Base-by-base conservation (phyloP, 2,888 invertebrate genomes). In the Philaethria dido region DNA sequence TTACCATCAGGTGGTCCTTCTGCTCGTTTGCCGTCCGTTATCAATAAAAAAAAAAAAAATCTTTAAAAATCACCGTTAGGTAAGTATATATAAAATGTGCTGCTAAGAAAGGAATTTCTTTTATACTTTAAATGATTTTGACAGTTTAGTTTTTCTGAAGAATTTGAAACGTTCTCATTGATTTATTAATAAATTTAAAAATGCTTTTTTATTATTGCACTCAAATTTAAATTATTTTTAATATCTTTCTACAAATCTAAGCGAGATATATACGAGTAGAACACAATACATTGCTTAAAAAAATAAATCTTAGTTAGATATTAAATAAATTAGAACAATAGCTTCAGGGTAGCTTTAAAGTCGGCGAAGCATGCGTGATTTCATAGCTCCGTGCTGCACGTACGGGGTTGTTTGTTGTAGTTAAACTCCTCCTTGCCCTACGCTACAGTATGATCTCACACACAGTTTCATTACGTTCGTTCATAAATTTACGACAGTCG, bases 131-230 rank as follows among this genome's bases (percentile, higher is more conserved):
- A 66, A 69, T 72, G 57, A 63, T 62, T 69, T 64, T 64, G 59
- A 54, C 67, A 69, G 62, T 72, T 69, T 66, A 62, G 47, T 54
- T 54, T 64, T 50, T 52, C 55, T 63, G 55, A 47, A 64, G 60
- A 66, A 70, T 72, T 71, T 64, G 57, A 59, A 70, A 69, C 65
- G 64, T 47, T 68, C 65, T n/a, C 64, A 64, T 73, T 73, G 66
- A 70, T 68, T 68, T 67, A 70, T 62, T 45, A 55, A 62, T 60
- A 48, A 68, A 69, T 69, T 68, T 64, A 68, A 62, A 66, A 47
- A 13, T 13, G 44, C 42, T 54, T 47, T 20, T 59, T 14, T 48
- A 33, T 50, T 42, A 50, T 60, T 33, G 18, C 44, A 47, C 5
- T 14, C 0, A 33, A 33, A 29, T 33, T 45, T 33, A 2, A 29